phyloP scores from a whole-genome alignment of 2,797 vertebrate genomes.

The Galaxias olidus region DNA sequence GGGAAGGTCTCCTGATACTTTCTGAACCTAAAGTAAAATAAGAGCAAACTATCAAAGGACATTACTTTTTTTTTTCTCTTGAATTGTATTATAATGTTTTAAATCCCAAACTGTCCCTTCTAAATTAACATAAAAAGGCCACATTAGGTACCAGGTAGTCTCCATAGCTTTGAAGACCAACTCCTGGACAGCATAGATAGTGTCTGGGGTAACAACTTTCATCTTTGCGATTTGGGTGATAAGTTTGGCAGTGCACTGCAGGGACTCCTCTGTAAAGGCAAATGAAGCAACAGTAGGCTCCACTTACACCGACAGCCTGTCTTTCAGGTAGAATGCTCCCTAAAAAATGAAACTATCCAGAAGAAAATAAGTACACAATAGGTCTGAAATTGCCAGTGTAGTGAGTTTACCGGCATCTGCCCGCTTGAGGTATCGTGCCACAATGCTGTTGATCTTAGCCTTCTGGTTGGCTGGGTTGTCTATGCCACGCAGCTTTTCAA shows the following conservation, averaged over 20 bases:
- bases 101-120: neutral
- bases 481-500: slow-evolving; percentile 3
- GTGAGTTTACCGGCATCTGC: slow-evolving; percentile 2
- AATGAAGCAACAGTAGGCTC: too few species aligned
- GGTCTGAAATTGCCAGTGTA: neutral
- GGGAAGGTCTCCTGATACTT: slow-evolving; percentile 24
- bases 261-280: slow-evolving; percentile 47
- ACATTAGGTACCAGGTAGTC: slow-evolving; percentile 50
- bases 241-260: slow-evolving; percentile 57
- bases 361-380: too few species aligned
- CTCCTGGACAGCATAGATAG: slow-evolving; percentile 55
- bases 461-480: neutral
- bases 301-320: too few species aligned
- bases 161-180: slow-evolving; percentile 56
- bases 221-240: slow-evolving; percentile 46
- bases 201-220: slow-evolving; percentile 14
- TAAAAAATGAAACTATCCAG: too few species aligned
- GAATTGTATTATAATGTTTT: neutral
- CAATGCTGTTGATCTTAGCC: slow-evolving; percentile 15
- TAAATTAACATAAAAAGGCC: neutral
- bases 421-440: slow-evolving; percentile 14
- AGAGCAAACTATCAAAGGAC: neutral
- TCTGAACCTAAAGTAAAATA: slow-evolving; percentile 6
- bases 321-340: too few species aligned
- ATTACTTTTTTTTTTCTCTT: neutral